Percentiles rank a stretch among this genome's conserved stretches.
Evolutionary conservation across 1,140 invertebrate species (phyloP).

Genomic region (Zaprionus lachaisei): DNA sequence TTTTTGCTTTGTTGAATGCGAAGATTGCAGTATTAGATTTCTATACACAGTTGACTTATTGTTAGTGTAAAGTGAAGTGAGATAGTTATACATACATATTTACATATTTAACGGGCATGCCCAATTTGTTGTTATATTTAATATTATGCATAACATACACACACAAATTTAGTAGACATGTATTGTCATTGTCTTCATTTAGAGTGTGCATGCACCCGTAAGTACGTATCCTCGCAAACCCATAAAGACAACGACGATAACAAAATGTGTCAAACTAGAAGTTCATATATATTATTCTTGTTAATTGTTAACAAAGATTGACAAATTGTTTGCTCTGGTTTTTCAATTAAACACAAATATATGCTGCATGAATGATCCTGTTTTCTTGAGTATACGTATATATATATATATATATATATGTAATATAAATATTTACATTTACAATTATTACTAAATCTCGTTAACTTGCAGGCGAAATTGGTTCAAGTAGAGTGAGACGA

Average conservation of each 20-base stretch:
- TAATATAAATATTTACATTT: not conserved
- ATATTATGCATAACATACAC: constrained; percentile 14
- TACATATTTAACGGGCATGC: constrained; percentile 67
- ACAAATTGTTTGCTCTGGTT: constrained; percentile 54
- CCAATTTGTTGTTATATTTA: constrained; percentile 55
- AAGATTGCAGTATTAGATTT: constrained; percentile 76
- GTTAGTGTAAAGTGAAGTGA: constrained; percentile 57
- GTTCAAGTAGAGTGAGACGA: constrained; percentile 52
- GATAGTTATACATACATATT: constrained; percentile 43
- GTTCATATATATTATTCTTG: constrained; percentile 29
- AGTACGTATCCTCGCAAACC: constrained; percentile 64
- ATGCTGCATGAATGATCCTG: constrained; percentile 49
- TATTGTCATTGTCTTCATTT: not conserved
- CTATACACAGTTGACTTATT: constrained; percentile 44
- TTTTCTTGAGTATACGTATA: not conserved
- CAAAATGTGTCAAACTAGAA: constrained; percentile 16
- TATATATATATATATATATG: constrained; percentile 15
- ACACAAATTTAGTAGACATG: constrained; percentile 35
- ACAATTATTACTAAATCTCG: constrained; percentile 9
- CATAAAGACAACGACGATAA: constrained; percentile 56
- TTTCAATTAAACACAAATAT: constrained; percentile 45
- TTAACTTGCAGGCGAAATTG: constrained; percentile 61
- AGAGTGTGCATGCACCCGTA: constrained; percentile 13
- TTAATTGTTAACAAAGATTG: constrained; percentile 63
- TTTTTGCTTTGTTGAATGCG: constrained; percentile 46